Evolutionary conservation across 2,797 vertebrate species (phyloP).

Genomic region (Rhyacichthys aspro): DNA sequence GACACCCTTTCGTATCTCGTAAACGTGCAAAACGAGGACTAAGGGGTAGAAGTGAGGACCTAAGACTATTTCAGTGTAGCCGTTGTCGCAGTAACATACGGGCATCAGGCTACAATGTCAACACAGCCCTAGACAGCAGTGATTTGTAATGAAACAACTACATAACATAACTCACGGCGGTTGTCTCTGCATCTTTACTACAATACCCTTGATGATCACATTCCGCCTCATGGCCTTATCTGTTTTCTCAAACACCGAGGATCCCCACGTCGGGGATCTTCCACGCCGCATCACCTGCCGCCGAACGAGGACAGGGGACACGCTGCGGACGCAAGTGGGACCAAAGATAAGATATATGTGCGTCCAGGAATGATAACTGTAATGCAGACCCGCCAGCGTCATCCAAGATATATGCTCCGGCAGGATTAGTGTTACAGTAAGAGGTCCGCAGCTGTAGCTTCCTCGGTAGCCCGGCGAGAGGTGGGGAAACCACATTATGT

Average conservation of each 20-base stretch:
- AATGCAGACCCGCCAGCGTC: conserved; percentile 61
- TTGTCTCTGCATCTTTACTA: conserved; percentile 30
- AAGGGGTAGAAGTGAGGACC: too few relatives aligned
- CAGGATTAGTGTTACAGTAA: conserved; percentile 72
- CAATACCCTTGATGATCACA: conserved; percentile 53
- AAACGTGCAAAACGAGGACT: too few relatives aligned
- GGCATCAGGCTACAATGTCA: conserved; percentile 56
- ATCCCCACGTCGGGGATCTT: conserved; percentile 52
- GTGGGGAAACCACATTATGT: conserved; percentile 65
- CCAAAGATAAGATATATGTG: conserved; percentile 65
- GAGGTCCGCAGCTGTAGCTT: conserved; percentile 73
- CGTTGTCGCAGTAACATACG: conserved; percentile 43
- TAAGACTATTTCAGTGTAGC: conserved; percentile 6
- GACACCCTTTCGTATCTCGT: too few relatives aligned
- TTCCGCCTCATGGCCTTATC: conserved; percentile 24
- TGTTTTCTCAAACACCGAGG: conserved; percentile 48
- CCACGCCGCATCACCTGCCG: conserved; percentile 67
- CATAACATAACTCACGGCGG: conserved; percentile 40
- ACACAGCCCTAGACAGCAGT: conserved; percentile 45
- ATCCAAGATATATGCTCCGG: conserved; percentile 71
- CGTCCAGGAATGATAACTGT: conserved; percentile 69
- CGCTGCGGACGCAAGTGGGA: conserved; percentile 31
- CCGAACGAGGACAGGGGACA: conserved; percentile 48
- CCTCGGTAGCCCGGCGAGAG: conserved; percentile 62
- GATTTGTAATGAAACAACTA: conserved; percentile 52